phyloP scores from a whole-genome alignment of 2,113 vertebrate species.

The Thunnus maccoyii region DNA sequence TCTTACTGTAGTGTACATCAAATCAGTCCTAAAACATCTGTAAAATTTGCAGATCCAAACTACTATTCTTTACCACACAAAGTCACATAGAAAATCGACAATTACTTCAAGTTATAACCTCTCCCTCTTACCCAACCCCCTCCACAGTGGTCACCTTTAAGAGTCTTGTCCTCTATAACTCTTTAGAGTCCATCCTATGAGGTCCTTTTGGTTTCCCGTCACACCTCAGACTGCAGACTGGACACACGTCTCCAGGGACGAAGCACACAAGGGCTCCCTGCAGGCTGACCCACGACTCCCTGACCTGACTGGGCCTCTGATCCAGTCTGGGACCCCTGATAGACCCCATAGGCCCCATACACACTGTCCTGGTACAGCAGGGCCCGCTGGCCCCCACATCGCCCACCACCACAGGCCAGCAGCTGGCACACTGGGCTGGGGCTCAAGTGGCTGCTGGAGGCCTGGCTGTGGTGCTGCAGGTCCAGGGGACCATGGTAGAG shows the following conservation, averaged over 20 bases:
- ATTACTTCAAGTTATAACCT: slow-evolving; percentile 51
- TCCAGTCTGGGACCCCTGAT: slow-evolving; percentile 78
- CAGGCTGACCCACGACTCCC: slow-evolving; percentile 71
- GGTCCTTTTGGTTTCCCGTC: slow-evolving; percentile 48
- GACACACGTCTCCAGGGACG: slow-evolving; percentile 91
- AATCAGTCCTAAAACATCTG: slow-evolving; percentile 29
- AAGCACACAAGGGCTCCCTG: slow-evolving; percentile 78
- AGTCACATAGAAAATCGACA: slow-evolving; percentile 58
- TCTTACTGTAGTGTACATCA: slow-evolving; percentile 26
- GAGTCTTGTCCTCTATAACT: slow-evolving; percentile 7
- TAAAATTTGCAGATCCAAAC: slow-evolving; percentile 34
- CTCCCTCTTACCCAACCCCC: slow-evolving; percentile 2
- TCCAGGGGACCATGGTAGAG: slow-evolving; percentile 82
- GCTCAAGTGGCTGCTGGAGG: slow-evolving; percentile 74
- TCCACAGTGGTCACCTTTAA: slow-evolving; percentile 49
- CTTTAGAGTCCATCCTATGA: slow-evolving; percentile 28
- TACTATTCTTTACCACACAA: slow-evolving; percentile 36
- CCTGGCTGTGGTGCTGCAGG: slow-evolving; percentile 79
- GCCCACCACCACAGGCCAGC: slow-evolving; percentile 75
- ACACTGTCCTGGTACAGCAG: slow-evolving; percentile 81
- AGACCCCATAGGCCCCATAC: slow-evolving; percentile 84
- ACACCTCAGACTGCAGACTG: slow-evolving; percentile 96
- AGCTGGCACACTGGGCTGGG: slow-evolving; percentile 79
- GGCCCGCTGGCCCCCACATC: slow-evolving; percentile 73
- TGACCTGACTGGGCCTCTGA: slow-evolving; percentile 71